These are phyloP conservation scores for Cremastinae sp. DNA, from an alignment of 2,888 invertebrate species.

Conservation along the genomic window DNA sequence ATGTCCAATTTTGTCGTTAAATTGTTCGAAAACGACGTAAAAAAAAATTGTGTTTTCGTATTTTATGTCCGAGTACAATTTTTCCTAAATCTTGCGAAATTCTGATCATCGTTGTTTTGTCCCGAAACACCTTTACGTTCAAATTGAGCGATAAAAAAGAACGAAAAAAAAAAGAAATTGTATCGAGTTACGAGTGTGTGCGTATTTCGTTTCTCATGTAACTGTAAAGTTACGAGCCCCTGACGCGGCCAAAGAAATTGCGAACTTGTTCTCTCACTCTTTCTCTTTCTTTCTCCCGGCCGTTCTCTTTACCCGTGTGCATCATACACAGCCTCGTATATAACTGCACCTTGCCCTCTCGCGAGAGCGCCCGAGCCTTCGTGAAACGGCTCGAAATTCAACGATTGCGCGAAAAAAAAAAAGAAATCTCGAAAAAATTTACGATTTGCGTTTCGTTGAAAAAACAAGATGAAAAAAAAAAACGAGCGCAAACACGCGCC, in stretches of 20 bases:
- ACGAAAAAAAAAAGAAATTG: background rate
- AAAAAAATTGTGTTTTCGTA: too few species aligned
- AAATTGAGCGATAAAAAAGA: too few species aligned
- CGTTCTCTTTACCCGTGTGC: background rate
- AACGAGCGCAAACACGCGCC: too few species aligned
- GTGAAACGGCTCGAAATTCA: slow-evolving; percentile 12
- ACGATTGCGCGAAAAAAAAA: slow-evolving; percentile 3
- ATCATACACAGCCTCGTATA: slow-evolving; percentile 17
- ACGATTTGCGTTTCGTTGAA: background rate
- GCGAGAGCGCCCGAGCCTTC: background rate
- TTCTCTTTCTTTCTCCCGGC: slow-evolving; percentile 7
- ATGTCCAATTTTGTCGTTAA: too few species aligned
- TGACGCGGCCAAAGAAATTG: slow-evolving; percentile 47
- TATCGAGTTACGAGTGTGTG: background rate
- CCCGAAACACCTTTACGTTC: too few species aligned
- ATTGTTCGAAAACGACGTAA: too few species aligned
- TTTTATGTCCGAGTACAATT: too few species aligned
- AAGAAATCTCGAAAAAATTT: background rate
- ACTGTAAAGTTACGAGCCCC: slow-evolving; percentile 43
- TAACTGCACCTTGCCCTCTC: slow-evolving; percentile 32
- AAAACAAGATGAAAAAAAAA: background rate
- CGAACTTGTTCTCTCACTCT: slow-evolving; percentile 1
- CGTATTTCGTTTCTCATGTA: slow-evolving; percentile 35
- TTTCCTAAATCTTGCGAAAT: too few species aligned
- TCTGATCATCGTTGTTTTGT: too few species aligned